Evolutionary conservation across 2,888 invertebrate species (phyloP).

Genomic region (Conomelus anceps): DNA sequence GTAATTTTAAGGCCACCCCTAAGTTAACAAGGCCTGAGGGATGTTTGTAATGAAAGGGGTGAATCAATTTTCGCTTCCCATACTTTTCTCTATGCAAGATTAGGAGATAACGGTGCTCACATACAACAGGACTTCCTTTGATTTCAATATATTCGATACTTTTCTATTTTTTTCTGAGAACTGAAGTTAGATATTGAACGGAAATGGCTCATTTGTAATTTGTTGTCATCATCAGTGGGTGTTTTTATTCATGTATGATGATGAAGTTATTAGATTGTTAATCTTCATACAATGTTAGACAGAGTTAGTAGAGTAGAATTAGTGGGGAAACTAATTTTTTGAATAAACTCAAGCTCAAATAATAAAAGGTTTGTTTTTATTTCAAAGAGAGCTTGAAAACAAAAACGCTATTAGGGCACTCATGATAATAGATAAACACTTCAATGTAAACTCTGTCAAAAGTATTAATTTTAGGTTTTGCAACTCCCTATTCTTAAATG

Average conservation of each 20-base stretch:
- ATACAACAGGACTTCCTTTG: neutral
- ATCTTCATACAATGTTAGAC: neutral
- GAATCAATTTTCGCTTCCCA: slow-evolving; percentile 1
- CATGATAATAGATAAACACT: too few relatives aligned
- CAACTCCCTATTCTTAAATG: too few relatives aligned
- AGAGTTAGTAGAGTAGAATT: too few relatives aligned
- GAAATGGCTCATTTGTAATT: neutral
- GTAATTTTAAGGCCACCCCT: neutral
- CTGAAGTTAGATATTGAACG: neutral
- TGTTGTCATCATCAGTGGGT: neutral
- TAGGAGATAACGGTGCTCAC: neutral
- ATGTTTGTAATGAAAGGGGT: neutral
- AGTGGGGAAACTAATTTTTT: too few relatives aligned
- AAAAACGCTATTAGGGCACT: too few relatives aligned
- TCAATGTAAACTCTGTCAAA: too few relatives aligned
- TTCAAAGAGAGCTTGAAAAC: too few relatives aligned
- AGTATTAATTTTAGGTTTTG: too few relatives aligned
- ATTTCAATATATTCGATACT: neutral
- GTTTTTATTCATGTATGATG: neutral
- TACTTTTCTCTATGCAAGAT: neutral
- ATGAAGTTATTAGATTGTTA: neutral
- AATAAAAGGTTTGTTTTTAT: too few relatives aligned
- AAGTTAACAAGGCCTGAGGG: neutral
- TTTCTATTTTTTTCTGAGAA: neutral
- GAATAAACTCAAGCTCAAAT: too few relatives aligned